Base-by-base conservation (phyloP, 2,113 vertebrate species). In the Dipodomys stephensi region DNA sequence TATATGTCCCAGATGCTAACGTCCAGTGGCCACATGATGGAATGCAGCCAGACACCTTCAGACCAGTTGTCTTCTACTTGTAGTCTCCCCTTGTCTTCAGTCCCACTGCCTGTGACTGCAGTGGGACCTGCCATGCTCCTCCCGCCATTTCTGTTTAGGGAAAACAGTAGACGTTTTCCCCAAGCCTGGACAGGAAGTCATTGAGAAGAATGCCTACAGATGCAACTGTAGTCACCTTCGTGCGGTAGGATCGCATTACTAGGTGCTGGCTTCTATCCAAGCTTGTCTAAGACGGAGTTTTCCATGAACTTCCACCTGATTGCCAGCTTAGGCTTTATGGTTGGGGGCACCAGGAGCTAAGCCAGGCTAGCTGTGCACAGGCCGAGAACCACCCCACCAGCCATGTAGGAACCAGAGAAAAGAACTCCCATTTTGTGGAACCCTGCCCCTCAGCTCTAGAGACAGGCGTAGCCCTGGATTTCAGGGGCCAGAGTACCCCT, bases 401-500 rank as follows among this genome's bases (percentile, higher is more conserved):
- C 35, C 11, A 7, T 64, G 25, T 0, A 5, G 64, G 20, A 84
- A 39, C 1, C 13, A 1, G 35, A 39, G 35, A 39, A 13, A 53
- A 0, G 19, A 44, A 1, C 0, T 15, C 62, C 72, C 25, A 5
- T 15, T 0, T 0, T 18, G 6, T 6, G 25, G 16, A 49, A 74
- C 23, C 10, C 10, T 30, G 8, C 1, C 1, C 4, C 57, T 73
- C 46, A 15, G 44, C 22, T 32, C 12, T n/a, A 77, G 57, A 65
- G 0, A 0, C 2, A 12, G 16, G 13, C 25, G 15, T 13, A 27
- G 30, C 39, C 1, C 3, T 35, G 1, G 0, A 7, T 71, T 10
- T 62, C 53, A 83, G 57, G 90, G 49, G 18, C 73, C 32, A 25
- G 11, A 20, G 6, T 30, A 1, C 6, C 1, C 19, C 35, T 12